Percentiles rank a stretch among this genome's conserved stretches.
These are phyloP conservation scores for Onthophagus sagittarius DNA, from an alignment of 2,888 invertebrate species.

Conservation along the genomic window DNA sequence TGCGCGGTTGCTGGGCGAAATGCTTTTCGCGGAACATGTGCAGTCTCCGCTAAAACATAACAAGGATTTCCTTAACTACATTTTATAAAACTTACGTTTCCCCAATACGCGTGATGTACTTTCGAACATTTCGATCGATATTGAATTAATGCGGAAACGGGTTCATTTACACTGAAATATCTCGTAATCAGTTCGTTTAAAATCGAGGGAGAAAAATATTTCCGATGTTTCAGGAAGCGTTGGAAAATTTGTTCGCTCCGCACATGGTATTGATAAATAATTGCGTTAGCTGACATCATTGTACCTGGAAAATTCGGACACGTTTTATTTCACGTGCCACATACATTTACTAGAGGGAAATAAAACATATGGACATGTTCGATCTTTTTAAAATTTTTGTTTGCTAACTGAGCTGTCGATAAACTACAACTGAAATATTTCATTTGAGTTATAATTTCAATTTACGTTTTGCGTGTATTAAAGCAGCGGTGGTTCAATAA, in stretches of 20 bases:
- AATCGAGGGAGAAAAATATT: neutral
- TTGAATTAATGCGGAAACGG: neutral
- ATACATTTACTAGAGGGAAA: neutral
- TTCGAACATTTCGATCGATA: neutral
- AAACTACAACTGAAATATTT: neutral
- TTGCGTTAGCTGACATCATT: neutral
- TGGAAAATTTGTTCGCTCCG: neutral
- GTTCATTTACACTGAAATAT: neutral
- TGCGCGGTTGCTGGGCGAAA: neutral
- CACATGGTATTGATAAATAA: neutral
- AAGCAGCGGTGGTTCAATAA: neutral
- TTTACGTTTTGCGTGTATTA: too few relatives aligned
- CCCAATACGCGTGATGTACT: neutral
- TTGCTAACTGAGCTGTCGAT: neutral
- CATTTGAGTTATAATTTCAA: neutral
- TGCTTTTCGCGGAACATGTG: neutral
- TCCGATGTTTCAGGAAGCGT: neutral
- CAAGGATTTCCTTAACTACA: neutral
- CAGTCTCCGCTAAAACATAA: neutral
- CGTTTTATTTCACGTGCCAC: neutral
- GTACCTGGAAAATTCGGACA: neutral
- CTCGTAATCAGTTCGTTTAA: neutral
- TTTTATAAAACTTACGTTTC: neutral
- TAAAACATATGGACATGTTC: neutral
- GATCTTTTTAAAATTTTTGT: neutral